Conservation (phyloP, 2,113 vertebrate genomes). For the Carollia perspicillata region DNA sequence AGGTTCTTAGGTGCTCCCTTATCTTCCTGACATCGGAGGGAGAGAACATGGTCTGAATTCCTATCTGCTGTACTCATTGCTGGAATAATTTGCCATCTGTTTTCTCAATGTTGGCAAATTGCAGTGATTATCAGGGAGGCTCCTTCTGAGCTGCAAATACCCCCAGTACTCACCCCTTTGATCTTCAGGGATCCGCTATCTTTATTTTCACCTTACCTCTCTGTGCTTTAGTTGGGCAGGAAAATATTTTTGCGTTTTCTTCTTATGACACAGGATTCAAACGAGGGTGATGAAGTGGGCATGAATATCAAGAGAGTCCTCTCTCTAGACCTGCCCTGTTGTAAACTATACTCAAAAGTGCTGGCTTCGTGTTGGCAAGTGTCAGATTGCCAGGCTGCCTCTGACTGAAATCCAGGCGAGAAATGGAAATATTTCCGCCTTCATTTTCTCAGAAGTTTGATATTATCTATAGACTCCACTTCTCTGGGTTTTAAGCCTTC, state of each 20-base stretch:
- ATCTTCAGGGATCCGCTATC: background rate
- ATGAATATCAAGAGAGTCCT: background rate
- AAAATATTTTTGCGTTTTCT: background rate
- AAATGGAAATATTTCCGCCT: background rate
- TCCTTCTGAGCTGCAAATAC: background rate
- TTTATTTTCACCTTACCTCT: background rate
- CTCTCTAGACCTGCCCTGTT: background rate
- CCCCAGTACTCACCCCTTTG: background rate
- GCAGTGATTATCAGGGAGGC: background rate
- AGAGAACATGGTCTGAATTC: background rate
- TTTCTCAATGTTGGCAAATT: background rate
- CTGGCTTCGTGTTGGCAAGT: background rate
- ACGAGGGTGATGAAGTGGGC: background rate
- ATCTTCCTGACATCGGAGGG: background rate
- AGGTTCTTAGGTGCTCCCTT: background rate
- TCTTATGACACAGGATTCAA: background rate
- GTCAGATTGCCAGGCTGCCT: background rate
- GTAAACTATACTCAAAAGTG: background rate
- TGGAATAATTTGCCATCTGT: background rate
- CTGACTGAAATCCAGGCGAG: background rate
- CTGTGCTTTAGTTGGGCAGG: background rate
- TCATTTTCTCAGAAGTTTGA: background rate
- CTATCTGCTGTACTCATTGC: background rate
- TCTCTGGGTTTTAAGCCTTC: background rate
- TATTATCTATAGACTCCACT: background rate